Conservation (phyloP, 2,797 vertebrate genomes). For the Naso thynnoides region DNA sequence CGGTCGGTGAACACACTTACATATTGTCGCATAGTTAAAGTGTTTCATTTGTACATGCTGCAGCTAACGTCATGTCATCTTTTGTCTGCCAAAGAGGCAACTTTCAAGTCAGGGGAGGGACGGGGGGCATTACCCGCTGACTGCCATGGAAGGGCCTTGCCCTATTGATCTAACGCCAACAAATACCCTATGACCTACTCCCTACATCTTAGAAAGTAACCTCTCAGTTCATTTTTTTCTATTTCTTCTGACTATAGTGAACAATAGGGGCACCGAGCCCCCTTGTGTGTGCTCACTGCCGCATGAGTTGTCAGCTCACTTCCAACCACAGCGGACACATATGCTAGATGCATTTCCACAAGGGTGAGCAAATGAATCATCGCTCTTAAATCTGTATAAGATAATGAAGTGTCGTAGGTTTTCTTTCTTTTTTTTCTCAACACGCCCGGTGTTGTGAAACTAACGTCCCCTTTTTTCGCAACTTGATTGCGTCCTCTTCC, state of each 20-base stretch:
- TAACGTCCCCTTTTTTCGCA: not conserved
- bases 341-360: not conserved
- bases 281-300: slow-evolving; percentile 48
- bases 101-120: slow-evolving; percentile 47
- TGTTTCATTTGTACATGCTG: slow-evolving; percentile 1
- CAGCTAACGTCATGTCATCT: slow-evolving; percentile 38
- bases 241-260: not conserved
- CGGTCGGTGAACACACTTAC: not conserved
- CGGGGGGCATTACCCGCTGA: slow-evolving; percentile 5
- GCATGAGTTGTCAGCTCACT: slow-evolving; percentile 55
- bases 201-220: accelerated
- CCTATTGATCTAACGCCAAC: not conserved
- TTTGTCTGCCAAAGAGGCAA: slow-evolving; percentile 58
- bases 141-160: slow-evolving; percentile 36
- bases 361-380: not conserved
- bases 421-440: no score
- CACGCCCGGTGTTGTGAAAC: not conserved
- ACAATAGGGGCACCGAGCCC: slow-evolving; percentile 25
- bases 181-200: not conserved
- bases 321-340: not conserved
- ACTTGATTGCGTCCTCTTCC: not conserved
- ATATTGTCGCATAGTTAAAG: no score
- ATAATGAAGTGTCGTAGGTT: no score
- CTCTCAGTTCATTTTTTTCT: no score
- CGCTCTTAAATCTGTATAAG: not conserved